Conservation (phyloP, 1,140 invertebrate genomes). For the Palaemon carinicauda region DNA sequence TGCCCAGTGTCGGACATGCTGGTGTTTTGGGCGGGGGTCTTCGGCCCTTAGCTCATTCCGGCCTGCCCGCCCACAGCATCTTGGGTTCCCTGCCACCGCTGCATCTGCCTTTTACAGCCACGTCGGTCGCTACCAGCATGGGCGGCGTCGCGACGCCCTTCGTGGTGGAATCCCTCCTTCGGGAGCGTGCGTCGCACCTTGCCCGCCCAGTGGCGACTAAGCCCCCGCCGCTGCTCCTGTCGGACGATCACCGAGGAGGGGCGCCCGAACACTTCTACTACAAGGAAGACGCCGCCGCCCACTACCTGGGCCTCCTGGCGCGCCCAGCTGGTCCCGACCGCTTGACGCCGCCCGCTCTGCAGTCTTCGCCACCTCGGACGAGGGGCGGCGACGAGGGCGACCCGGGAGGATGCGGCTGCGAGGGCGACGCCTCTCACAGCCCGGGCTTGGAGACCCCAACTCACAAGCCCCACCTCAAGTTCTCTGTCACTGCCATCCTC, state of each 20-base stretch:
- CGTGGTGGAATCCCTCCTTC: constrained; percentile 47
- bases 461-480: constrained; percentile 47
- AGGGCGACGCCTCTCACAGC: constrained; percentile 41
- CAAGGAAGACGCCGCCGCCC: constrained; percentile 48
- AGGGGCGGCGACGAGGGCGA: constrained; percentile 14
- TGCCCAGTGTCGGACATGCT: constrained; percentile 42
- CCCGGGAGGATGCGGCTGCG: constrained; percentile 37
- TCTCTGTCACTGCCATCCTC: constrained; percentile 50
- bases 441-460: constrained; percentile 4
- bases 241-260: background rate
- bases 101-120: constrained; percentile 27
- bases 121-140: constrained; percentile 11
- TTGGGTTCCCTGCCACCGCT: constrained; percentile 43
- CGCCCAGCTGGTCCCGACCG: constrained; percentile 46
- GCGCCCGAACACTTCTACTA: constrained; percentile 38
- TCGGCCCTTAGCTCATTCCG: constrained; percentile 37
- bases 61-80: constrained; percentile 35
- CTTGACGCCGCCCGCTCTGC: constrained; percentile 33
- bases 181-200: constrained; percentile 31
- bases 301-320: constrained; percentile 44
- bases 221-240: constrained; percentile 22
- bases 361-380: constrained; percentile 29
- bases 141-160: constrained; percentile 32
- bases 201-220: constrained; percentile 50
- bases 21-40: constrained; percentile 42